Base-by-base conservation (phyloP, 2,888 invertebrate genomes). In the Notocelia uddmanniana region DNA sequence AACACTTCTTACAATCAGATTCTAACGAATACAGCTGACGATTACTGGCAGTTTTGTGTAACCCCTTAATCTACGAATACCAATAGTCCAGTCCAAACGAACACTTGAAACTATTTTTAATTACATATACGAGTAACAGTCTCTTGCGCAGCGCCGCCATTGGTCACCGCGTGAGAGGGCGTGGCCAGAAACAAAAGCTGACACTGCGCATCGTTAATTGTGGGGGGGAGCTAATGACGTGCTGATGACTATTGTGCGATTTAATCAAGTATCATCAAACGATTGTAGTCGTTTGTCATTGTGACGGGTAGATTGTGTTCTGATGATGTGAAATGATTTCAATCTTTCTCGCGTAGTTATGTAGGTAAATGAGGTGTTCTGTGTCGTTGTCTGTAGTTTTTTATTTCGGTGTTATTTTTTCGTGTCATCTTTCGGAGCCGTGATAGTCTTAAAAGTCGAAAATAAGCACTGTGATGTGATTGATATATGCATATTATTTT, bases 121-220 rank as follows among this genome's bases (percentile, higher is more conserved):
- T 71, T 71, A 66, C 52, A 50, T 58, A 71, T 59, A 31, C n/a
- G n/a, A 26, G 3, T 26, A 70, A 66, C 41, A 59, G 66, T 52
- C 66, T 80, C 77, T 58, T 71, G 74, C 78, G 80, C 79, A 69
- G 73, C 67, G 57, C 76, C 73, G 76, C 83, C 80, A 90, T 90
- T 90, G 90, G 91, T 60, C 69, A 79, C 37, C 60, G 76, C 76
- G 82, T 76, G 84, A 9, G 82, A 79, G 82, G 81, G 81, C 78
- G 78, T 76, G 70, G 57, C 75, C 74, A 71, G 74, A 70, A 66
- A 74, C 72, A 62, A 74, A 68, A 66, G 66, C 59, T 66, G 66
- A 66, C 64, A 71, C 52, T 70, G 69, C 74, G 63, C 70, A 71
- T 69, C 26, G 64, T 64, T 58, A 63, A 63, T 69, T 64, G 63